phyloP scores from a whole-genome alignment of 2,888 invertebrate genomes.

The Lottia gigantea region DNA sequence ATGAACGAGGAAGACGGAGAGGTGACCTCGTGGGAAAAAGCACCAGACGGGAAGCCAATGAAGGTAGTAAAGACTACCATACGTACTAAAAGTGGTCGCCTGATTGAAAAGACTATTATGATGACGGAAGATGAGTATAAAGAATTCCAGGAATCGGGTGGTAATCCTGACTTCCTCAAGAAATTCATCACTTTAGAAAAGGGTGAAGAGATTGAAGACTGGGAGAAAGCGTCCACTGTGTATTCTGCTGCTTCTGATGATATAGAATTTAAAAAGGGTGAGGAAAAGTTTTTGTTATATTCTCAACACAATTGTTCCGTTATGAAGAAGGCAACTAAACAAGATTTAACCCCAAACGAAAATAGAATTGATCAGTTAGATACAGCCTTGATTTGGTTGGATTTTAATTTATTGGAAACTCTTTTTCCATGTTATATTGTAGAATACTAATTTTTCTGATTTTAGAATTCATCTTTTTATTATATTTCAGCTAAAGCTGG shows the following conservation, averaged over 20 bases:
- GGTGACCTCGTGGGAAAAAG: constrained; percentile 62
- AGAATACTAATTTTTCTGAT: too few relatives aligned
- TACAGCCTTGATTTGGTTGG: too few relatives aligned
- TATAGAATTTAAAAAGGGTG: constrained; percentile 50
- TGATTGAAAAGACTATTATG: constrained; percentile 61
- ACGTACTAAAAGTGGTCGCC: constrained; percentile 66
- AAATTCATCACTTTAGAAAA: constrained; percentile 61
- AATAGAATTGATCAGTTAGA: too few relatives aligned
- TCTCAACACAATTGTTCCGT: too few relatives aligned
- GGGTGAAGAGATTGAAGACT: constrained; percentile 64
- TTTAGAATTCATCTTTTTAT: too few relatives aligned
- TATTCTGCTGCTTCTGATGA: constrained; percentile 59
- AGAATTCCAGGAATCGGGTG: constrained; percentile 58
- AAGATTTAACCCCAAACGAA: too few relatives aligned
- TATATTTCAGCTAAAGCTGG: constrained; percentile 55
- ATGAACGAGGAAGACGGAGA: constrained; percentile 57
- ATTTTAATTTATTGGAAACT: too few relatives aligned
- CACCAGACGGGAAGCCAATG: constrained; percentile 55
- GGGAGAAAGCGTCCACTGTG: constrained; percentile 66
- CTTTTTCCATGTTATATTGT: too few relatives aligned
- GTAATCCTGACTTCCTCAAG: constrained; percentile 62
- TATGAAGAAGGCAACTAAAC: too few relatives aligned
- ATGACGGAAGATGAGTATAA: constrained; percentile 65
- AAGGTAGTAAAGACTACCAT: constrained; percentile 60
- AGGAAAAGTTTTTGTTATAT: background rate